Percentiles rank a stretch among this genome's conserved stretches.
Conservation (phyloP, 2,113 vertebrate species). For the Siphamia tubifer region DNA sequence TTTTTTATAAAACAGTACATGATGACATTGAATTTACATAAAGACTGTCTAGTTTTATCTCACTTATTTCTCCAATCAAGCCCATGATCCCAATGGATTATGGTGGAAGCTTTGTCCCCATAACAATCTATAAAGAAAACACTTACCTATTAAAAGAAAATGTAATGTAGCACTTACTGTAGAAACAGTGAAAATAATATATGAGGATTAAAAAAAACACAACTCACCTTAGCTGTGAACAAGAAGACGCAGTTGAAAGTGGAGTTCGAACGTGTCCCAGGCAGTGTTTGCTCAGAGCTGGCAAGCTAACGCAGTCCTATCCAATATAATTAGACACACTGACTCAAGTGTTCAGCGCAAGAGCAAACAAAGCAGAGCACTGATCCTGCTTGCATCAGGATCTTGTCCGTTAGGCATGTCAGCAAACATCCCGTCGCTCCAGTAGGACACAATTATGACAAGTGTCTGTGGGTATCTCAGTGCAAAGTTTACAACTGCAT, state of each 20-base stretch:
- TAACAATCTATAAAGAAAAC: no score
- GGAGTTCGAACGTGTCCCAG: conserved; percentile 52
- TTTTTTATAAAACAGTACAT: no score
- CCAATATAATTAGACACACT: conserved; percentile 63
- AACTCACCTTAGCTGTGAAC: neutral
- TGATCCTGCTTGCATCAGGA: conserved; percentile 85
- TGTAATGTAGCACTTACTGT: no score
- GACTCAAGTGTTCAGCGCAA: conserved; percentile 67
- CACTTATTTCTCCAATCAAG: no score
- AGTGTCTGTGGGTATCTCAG: conserved; percentile 20
- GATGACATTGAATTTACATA: no score
- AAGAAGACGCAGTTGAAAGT: neutral
- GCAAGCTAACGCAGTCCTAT: conserved; percentile 64
- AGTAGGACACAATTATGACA: conserved; percentile 41
- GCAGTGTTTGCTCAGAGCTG: conserved; percentile 71
- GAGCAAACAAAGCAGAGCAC: conserved; percentile 75
- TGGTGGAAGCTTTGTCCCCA: no score
- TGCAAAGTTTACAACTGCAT: neutral
- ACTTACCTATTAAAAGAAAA: neutral
- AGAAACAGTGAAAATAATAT: no score
- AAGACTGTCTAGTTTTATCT: no score
- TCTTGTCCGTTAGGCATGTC: conserved; percentile 80
- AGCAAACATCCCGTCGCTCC: conserved; percentile 66
- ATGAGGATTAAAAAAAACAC: neutral
- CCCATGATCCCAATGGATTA: no score